A percentile compares a stretch with the other conserved stretches of the same genome.
Conservation (phyloP, 53 echinoderm and acorn worm species). For the Paracentrotus lividus region DNA sequence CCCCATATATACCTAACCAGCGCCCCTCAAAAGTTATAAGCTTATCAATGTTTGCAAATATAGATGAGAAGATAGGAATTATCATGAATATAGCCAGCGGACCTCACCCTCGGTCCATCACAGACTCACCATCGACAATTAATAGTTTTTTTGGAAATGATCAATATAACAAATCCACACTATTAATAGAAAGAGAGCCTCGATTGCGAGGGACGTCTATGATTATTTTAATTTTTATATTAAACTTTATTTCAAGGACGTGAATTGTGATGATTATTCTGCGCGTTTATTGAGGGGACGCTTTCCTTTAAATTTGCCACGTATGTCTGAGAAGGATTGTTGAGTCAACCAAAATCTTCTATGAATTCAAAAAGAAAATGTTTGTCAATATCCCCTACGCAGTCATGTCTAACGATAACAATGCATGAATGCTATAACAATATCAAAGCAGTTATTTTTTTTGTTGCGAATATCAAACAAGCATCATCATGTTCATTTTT, state of each 20-base stretch:
- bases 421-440: no score
- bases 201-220: neutral
- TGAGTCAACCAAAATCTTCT: no score
- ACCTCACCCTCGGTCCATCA: neutral
- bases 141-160: neutral
- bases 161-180: neutral
- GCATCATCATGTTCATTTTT: no score
- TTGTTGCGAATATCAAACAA: no score
- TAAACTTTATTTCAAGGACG: neutral
- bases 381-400: no score
- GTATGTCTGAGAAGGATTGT: no score
- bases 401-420: no score
- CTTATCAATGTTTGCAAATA: constrained; percentile 19
- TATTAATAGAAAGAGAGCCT: neutral
- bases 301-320: no score
- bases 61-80: neutral
- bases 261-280: neutral
- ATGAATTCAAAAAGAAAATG: no score
- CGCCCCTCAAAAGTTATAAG: constrained; percentile 6
- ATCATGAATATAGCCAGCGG: neutral
- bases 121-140: neutral
- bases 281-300: neutral
- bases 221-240: neutral
- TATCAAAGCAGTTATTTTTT: no score
- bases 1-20: neutral